phyloP scores from a whole-genome alignment of 2,113 vertebrate species.

The Ramphastos sulfuratus region DNA sequence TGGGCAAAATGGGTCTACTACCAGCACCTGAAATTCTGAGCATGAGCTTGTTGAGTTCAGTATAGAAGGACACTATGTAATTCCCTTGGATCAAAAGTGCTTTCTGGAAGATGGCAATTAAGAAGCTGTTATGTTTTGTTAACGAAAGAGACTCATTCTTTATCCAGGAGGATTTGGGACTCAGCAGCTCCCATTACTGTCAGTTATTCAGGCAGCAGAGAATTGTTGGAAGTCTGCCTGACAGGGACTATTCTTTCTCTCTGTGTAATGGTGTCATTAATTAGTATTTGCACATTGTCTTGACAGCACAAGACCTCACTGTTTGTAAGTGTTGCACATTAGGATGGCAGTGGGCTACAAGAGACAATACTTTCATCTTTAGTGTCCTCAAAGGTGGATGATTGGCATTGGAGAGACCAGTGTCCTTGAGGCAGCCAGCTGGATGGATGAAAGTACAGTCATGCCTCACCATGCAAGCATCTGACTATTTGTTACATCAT shows the following conservation, averaged over 20 bases:
- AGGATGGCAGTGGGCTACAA: background rate
- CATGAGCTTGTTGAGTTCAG: background rate
- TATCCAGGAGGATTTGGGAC: background rate
- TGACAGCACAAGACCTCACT: background rate
- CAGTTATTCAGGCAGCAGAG: background rate
- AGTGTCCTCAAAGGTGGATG: background rate
- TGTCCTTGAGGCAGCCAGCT: background rate
- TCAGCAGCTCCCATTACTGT: background rate
- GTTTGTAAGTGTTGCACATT: background rate
- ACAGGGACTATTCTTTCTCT: background rate
- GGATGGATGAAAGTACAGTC: background rate
- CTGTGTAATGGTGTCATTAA: background rate
- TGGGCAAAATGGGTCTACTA: background rate
- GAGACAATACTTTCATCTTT: background rate
- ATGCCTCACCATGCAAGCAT: rapidly evolving
- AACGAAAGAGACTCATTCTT: background rate
- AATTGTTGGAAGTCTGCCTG: background rate
- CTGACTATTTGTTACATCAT: background rate
- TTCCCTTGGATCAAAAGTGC: background rate
- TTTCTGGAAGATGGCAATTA: background rate
- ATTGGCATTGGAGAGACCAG: background rate
- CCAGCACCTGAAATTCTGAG: background rate
- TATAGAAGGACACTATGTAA: background rate
- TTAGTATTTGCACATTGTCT: background rate
- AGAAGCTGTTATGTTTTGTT: background rate